These are phyloP conservation scores for Tipula vernalis DNA, from an alignment of 2,888 invertebrate species.

Conservation along the genomic window DNA sequence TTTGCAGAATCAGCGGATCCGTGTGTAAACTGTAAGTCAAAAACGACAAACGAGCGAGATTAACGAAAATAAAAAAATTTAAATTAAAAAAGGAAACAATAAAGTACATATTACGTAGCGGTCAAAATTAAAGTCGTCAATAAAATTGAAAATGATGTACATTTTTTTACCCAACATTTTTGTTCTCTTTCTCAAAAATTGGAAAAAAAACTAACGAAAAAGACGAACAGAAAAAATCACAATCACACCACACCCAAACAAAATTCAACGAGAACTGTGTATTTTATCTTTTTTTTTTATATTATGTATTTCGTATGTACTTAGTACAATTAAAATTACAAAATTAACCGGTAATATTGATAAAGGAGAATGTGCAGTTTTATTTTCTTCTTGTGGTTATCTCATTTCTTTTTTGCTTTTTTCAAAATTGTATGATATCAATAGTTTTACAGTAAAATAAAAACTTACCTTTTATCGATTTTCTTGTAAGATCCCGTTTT, in stretches of 20 bases:
- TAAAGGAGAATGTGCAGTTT: background rate
- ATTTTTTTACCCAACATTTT: background rate
- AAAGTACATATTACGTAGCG: background rate
- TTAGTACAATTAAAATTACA: background rate
- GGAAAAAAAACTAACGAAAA: background rate
- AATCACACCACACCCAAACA: slow-evolving; percentile 11
- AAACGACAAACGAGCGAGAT: background rate
- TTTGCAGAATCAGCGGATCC: background rate
- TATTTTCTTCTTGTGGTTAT: background rate
- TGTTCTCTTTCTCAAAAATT: background rate
- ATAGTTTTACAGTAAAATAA: background rate
- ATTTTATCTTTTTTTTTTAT: no score
- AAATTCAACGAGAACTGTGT: background rate
- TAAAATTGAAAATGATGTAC: background rate
- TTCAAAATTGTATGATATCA: no score
- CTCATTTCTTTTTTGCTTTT: background rate
- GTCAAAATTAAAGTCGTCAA: slow-evolving; percentile 12
- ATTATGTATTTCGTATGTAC: background rate
- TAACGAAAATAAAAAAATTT: background rate
- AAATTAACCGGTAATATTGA: background rate
- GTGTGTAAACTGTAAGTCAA: no score
- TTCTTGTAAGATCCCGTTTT: background rate
- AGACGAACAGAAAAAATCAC: slow-evolving; percentile 5
- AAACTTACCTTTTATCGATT: background rate
- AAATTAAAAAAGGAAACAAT: background rate